These are phyloP conservation scores for Acleris cristana DNA, from an alignment of 2,888 invertebrate genomes.

Conservation along the genomic window DNA sequence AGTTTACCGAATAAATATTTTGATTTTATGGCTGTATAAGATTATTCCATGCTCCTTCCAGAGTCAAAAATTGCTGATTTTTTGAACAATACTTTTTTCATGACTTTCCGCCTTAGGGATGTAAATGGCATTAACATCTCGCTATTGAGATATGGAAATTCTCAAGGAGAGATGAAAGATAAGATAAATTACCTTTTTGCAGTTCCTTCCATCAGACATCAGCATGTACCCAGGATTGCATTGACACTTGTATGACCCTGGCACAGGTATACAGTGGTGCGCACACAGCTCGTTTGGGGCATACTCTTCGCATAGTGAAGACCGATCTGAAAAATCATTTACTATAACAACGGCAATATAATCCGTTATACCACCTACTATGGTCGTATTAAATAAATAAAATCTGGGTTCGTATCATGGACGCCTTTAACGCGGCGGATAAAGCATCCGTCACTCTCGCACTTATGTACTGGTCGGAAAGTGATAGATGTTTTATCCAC, in stretches of 20 bases:
- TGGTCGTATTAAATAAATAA: too few species aligned
- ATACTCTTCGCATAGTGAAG: slow-evolving; percentile 70
- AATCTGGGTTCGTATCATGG: too few species aligned
- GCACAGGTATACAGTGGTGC: slow-evolving; percentile 90
- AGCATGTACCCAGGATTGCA: slow-evolving; percentile 88
- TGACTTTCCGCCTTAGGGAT: too few species aligned
- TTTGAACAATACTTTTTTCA: not conserved
- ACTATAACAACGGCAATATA: too few species aligned
- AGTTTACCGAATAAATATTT: too few species aligned
- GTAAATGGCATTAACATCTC: not conserved
- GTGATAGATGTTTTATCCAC: too few species aligned
- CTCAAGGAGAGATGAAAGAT: not conserved
- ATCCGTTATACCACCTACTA: not conserved
- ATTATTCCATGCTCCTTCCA: too few species aligned
- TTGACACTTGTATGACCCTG: slow-evolving; percentile 88
- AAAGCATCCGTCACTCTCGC: too few species aligned
- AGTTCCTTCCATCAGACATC: slow-evolving; percentile 88
- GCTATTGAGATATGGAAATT: too few species aligned
- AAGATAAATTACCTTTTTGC: slow-evolving; percentile 73
- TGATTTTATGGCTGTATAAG: too few species aligned
- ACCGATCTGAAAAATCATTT: slow-evolving; percentile 49
- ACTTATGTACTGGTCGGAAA: too few species aligned
- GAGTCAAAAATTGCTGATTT: not conserved
- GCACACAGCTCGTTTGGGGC: slow-evolving; percentile 86
- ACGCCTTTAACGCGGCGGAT: too few species aligned